These are phyloP conservation scores for Drosophila flavopinicola DNA, from an alignment of 2,888 invertebrate species.

Conservation along the genomic window DNA sequence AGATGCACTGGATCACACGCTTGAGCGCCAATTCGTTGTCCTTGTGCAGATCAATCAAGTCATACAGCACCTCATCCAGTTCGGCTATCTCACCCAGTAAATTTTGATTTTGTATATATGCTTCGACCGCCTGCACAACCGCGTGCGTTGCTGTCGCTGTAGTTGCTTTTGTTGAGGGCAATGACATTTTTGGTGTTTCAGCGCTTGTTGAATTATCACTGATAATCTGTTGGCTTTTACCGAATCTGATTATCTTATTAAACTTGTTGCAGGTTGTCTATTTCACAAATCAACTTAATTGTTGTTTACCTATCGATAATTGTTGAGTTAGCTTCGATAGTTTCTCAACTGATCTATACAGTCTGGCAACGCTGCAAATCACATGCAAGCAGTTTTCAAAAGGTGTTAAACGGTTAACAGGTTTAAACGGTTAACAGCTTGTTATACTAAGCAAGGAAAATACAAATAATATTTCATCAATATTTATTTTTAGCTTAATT, in stretches of 20 bases:
- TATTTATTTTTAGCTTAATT: no score
- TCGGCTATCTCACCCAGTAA: conserved; percentile 69
- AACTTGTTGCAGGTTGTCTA: conserved; percentile 12
- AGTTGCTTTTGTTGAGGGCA: conserved; percentile 54
- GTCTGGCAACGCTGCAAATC: conserved; percentile 2
- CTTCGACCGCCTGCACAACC: conserved; percentile 65
- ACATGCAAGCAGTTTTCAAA: not conserved
- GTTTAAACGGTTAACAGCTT: no score
- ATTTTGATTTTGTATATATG: conserved; percentile 70
- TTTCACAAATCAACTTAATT: conserved; percentile 35
- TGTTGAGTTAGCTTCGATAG: not conserved
- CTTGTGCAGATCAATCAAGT: conserved; percentile 61
- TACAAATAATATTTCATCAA: no score
- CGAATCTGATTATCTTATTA: not conserved
- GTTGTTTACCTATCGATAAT: conserved; percentile 7
- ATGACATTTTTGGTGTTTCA: conserved; percentile 41
- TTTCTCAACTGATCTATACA: not conserved
- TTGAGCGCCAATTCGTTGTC: conserved; percentile 55
- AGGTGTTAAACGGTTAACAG: no score
- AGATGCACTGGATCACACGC: conserved; percentile 62
- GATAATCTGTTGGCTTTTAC: not conserved
- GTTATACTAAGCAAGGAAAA: no score
- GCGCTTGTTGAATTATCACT: not conserved
- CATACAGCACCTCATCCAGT: conserved; percentile 60
- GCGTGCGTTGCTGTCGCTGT: conserved; percentile 62